phyloP scores from a whole-genome alignment of 2,888 invertebrate species.

The Macroteleia sp. region DNA sequence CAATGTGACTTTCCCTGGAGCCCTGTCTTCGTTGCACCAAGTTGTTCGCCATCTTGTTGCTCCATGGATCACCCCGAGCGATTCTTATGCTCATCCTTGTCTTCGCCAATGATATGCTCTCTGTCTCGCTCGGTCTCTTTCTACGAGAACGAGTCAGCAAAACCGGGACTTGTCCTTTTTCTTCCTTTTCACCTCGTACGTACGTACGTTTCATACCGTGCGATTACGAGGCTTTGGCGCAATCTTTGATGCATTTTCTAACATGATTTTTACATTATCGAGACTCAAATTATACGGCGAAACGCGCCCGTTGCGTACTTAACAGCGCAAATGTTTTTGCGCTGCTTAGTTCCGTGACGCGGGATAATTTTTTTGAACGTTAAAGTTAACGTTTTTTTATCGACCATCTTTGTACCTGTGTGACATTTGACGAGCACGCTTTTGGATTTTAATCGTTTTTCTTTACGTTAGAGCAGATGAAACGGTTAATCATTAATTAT shows the following conservation, averaged over 20 bases:
- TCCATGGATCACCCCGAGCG: conserved; percentile 47
- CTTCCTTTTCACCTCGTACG: conserved; percentile 30
- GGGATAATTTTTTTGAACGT: too few relatives aligned
- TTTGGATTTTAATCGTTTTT: too few relatives aligned
- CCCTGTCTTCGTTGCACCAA: conserved; percentile 31
- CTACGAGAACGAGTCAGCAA: conserved; percentile 14
- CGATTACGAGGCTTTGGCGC: conserved; percentile 59
- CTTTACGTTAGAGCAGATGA: too few relatives aligned
- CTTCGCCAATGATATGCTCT: conserved; percentile 26
- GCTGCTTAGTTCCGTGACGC: conserved; percentile 17
- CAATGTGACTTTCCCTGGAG: conserved; percentile 36
- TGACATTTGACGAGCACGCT: too few relatives aligned
- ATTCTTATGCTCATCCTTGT: conserved; percentile 38
- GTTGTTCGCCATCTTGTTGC: conserved; percentile 28
- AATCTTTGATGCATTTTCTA: conserved; percentile 61
- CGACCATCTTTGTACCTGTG: too few relatives aligned
- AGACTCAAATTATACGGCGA: conserved; percentile 44
- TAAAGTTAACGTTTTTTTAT: too few relatives aligned
- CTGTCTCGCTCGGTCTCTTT: conserved; percentile 25
- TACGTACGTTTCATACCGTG: conserved; percentile 50
- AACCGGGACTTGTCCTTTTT: conserved; percentile 15
- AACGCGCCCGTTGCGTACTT: conserved; percentile 32
- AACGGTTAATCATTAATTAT: too few relatives aligned
- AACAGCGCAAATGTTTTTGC: conserved; percentile 31
- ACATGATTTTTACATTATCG: conserved; percentile 54